Conservation (phyloP, 92 coral and sea anemone species). For the Epizoanthus rinbou region DNA sequence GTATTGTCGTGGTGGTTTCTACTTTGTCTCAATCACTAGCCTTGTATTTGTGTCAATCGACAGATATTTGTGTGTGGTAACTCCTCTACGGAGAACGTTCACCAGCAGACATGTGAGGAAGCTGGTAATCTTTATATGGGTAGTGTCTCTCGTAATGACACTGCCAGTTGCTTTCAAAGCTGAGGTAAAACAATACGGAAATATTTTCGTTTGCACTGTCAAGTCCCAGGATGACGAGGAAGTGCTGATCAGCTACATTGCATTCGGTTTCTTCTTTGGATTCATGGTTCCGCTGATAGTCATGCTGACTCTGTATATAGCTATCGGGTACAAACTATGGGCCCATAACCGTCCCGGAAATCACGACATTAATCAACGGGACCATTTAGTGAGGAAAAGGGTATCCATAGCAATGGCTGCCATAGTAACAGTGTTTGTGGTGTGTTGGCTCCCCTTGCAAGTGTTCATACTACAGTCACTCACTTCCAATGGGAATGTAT, state of each 20-base stretch:
- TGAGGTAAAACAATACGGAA: neutral
- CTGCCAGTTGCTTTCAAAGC: conserved; percentile 36
- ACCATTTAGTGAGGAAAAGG: neutral
- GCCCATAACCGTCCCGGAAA: neutral
- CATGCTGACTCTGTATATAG: neutral
- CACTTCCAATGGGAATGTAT: neutral
- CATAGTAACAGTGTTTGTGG: conserved; percentile 20
- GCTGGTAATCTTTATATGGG: conserved; percentile 4
- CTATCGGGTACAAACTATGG: conserved; percentile 17
- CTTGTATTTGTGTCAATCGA: conserved; percentile 16
- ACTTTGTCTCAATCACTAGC: conserved; percentile 9
- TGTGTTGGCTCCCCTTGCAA: conserved; percentile 2
- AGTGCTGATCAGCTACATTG: conserved; percentile 21
- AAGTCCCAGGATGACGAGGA: conserved; percentile 8
- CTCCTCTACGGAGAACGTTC: neutral
- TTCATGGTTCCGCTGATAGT: neutral
- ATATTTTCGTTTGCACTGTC: conserved; percentile 12
- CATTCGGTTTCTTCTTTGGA: conserved; percentile 29
- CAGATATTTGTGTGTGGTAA: neutral
- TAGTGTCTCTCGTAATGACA: neutral
- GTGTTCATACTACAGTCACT: neutral
- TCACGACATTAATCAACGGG: neutral
- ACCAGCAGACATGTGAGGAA: neutral
- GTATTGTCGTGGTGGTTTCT: conserved; percentile 20
- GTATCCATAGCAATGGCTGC: conserved; percentile 30